phyloP scores from a whole-genome alignment of 2,888 invertebrate genomes.

The Tortricodes alternella region DNA sequence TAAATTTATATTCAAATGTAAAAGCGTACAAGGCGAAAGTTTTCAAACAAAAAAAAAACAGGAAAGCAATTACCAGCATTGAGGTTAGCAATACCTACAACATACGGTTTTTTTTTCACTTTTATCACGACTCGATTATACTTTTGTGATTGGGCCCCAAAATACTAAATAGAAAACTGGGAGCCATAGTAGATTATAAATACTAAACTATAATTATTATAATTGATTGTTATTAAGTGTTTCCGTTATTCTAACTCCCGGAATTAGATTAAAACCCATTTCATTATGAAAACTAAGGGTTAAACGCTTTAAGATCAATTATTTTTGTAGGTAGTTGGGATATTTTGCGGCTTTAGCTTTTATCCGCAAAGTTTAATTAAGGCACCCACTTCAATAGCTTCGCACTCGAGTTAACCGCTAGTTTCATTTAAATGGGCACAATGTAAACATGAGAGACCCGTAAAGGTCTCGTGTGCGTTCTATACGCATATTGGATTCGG shows the following conservation, averaged over 20 bases:
- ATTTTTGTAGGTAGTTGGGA: constrained; percentile 15
- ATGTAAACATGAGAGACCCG: constrained; percentile 28
- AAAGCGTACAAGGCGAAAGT: no score
- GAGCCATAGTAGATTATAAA: no score
- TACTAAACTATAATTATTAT: no score
- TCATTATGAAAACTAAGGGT: constrained; percentile 8
- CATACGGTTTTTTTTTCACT: no score
- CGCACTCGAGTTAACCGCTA: constrained; percentile 8
- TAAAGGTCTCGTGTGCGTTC: constrained; percentile 33
- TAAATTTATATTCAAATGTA: no score
- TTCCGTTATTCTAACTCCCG: not conserved
- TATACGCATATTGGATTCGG: constrained; percentile 30
- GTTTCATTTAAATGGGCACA: constrained; percentile 21
- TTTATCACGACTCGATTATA: no score
- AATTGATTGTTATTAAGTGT: no score
- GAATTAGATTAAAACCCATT: constrained; percentile 10
- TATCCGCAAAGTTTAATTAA: constrained; percentile 26
- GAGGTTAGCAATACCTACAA: no score
- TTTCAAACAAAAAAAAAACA: no score
- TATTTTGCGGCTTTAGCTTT: constrained; percentile 10
- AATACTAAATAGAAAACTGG: no score
- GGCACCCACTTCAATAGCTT: constrained; percentile 23
- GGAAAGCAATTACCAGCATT: no score
- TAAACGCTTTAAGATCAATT: constrained; percentile 13
- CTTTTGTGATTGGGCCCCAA: no score